Evolutionary conservation across 2,797 vertebrate species (phyloP).

Genomic region (Podargus strigoides): DNA sequence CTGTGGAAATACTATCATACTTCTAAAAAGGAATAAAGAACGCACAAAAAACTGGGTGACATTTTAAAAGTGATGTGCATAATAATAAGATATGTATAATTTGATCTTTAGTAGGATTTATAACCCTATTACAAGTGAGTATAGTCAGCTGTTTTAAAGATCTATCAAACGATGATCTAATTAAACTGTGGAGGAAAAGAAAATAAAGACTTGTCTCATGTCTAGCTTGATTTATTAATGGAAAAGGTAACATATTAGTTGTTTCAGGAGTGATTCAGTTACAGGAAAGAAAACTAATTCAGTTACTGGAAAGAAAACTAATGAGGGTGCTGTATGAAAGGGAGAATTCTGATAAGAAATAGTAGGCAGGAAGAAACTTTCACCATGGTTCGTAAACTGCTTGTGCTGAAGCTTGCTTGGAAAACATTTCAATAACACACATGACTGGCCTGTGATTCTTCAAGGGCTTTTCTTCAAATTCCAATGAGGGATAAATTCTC

Average conservation of each 20-base stretch:
- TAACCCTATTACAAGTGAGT: slow-evolving; percentile 39
- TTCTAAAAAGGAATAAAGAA: background rate
- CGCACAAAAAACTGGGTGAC: background rate
- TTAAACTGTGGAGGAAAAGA: slow-evolving; percentile 38
- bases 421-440: slow-evolving; percentile 46
- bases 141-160: slow-evolving; percentile 24
- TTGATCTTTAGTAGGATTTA: slow-evolving; percentile 55
- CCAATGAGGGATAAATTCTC: slow-evolving; percentile 5
- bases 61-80: slow-evolving; percentile 28
- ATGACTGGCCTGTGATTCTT: slow-evolving; percentile 51
- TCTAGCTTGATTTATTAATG: slow-evolving; percentile 46
- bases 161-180: slow-evolving; percentile 30
- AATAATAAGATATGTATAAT: background rate
- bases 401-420: background rate
- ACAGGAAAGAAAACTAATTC: slow-evolving; percentile 36
- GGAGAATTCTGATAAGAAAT: background rate
- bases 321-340: background rate
- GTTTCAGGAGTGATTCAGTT: slow-evolving; percentile 23
- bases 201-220: slow-evolving; percentile 42
- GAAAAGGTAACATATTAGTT: slow-evolving; percentile 36
- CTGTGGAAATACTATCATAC: background rate
- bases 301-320: slow-evolving; percentile 41
- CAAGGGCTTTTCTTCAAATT: slow-evolving; percentile 40
- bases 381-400: slow-evolving; percentile 18
- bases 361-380: slow-evolving; percentile 33